Base-by-base conservation (phyloP, 2,888 invertebrate genomes). In the Dynastes hyllus region DNA sequence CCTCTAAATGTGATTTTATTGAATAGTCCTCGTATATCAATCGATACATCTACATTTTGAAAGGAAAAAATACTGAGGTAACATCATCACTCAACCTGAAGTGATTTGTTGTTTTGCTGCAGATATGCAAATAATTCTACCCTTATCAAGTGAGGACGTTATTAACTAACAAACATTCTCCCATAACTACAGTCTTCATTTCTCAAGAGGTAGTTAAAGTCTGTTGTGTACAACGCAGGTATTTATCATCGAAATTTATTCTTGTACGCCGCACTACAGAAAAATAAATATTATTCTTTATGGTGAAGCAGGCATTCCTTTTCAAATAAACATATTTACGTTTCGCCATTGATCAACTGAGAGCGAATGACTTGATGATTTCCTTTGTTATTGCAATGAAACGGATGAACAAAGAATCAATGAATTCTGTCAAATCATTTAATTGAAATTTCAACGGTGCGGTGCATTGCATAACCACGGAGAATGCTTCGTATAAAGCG, bases 361-460 rank as follows among this genome's bases (percentile, higher is more conserved):
- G 4, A 70, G 32, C 13, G 53, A 50, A 70, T 70, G 69, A 70
- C 53, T 70, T n/a, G 53, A 53, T 29, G 53, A 53, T 29, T 70
- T 70, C 32, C 32, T 70, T 70, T 70, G 70, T 70, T 51, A 32
- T 53, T 32, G 32, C 53, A 70, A 29, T 53, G 13, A 11, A 70
- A 5, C 70, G 53, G 32, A 53, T 29, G 55, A n/a, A 70, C 53
- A 70, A 70, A 53, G 53, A 53, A 53, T 70, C 70, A 70, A 70
- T 51, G 53, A 32, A 55, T 55, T 70, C 53, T 70, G 70, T 70
- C 70, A 55, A 70, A 70, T 70, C 70, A 70, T 53, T 70, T 70
- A 53, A 53, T 70, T 51, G n/a, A 70, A 70, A 70, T 53, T 70
- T 70, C 32, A 55, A 70, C 53, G 70, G 70, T 53, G 53, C 22